Evolutionary conservation across 2,113 vertebrate species (phyloP).

Genomic region (Clarias magur): DNA sequence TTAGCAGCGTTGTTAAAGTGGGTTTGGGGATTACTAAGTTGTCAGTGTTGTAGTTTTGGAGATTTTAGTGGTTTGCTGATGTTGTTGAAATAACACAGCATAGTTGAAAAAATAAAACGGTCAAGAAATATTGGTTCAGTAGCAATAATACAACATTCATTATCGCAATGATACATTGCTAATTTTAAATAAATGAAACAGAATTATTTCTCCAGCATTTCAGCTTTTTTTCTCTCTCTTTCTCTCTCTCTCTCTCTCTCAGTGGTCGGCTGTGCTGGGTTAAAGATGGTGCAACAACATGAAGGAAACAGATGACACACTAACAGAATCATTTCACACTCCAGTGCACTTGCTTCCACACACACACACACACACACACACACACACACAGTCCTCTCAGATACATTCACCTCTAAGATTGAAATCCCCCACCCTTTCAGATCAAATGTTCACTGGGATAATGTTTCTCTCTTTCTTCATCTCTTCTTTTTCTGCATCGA

Average conservation of each 20-base stretch:
- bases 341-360: conserved; percentile 70
- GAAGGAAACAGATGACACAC: conserved; percentile 87
- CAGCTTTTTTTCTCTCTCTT: background rate
- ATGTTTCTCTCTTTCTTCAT: background rate
- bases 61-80: background rate
- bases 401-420: background rate
- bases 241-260: background rate
- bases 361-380: background rate
- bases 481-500: background rate
- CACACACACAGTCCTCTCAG: background rate
- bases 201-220: background rate
- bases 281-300: conserved; percentile 61
- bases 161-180: background rate
- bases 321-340: conserved; percentile 96
- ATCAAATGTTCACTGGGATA: conserved; percentile 8
- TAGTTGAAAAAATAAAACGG: background rate
- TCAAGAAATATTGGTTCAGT: background rate
- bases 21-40: too few relatives aligned
- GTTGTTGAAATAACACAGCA: background rate
- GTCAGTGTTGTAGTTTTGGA: too few relatives aligned
- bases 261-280: conserved; percentile 6
- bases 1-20: too few relatives aligned
- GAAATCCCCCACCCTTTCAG: background rate
- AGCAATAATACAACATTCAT: background rate
- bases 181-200: background rate